A percentile compares a stretch with the other conserved stretches of the same genome.
Conservation (phyloP, 2,888 invertebrate genomes). For the Nephrotoma guestfalica region DNA sequence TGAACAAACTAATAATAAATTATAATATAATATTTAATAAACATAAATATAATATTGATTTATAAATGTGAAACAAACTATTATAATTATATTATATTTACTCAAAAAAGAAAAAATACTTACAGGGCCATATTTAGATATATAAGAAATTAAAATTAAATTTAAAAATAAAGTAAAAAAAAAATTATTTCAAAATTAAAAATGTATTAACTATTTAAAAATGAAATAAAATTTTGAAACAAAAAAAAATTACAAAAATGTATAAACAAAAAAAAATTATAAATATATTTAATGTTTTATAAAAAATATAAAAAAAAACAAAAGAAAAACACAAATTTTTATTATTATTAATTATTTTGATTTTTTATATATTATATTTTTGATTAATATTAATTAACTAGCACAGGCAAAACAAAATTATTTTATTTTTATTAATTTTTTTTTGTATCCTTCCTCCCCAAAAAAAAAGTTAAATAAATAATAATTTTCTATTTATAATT, state of each 20-base stretch:
- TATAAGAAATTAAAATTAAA: not conserved
- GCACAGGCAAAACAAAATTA: not conserved
- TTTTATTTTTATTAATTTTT: not conserved
- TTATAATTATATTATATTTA: not conserved
- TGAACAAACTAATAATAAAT: not conserved
- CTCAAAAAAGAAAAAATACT: slow-evolving; percentile 2
- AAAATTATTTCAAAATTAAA: not conserved
- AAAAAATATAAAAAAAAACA: not conserved
- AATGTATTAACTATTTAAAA: not conserved
- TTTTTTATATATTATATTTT: not conserved
- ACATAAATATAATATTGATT: not conserved
- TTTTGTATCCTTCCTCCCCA: not conserved
- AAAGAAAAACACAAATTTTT: not conserved
- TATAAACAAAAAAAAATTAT: not conserved
- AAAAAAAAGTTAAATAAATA: not conserved
- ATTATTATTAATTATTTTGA: not conserved
- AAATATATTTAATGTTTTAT: not conserved
- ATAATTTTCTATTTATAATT: not conserved
- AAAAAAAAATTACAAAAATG: not conserved
- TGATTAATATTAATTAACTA: not conserved
- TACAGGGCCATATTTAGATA: slow-evolving; percentile 4
- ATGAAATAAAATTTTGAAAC: not conserved
- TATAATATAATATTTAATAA: not conserved
- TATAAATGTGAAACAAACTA: slow-evolving; percentile 1
- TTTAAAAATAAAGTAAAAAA: not conserved